These are phyloP conservation scores for Poeciliopsis gracilis DNA, from an alignment of 2,797 vertebrate genomes.

Conservation along the genomic window DNA sequence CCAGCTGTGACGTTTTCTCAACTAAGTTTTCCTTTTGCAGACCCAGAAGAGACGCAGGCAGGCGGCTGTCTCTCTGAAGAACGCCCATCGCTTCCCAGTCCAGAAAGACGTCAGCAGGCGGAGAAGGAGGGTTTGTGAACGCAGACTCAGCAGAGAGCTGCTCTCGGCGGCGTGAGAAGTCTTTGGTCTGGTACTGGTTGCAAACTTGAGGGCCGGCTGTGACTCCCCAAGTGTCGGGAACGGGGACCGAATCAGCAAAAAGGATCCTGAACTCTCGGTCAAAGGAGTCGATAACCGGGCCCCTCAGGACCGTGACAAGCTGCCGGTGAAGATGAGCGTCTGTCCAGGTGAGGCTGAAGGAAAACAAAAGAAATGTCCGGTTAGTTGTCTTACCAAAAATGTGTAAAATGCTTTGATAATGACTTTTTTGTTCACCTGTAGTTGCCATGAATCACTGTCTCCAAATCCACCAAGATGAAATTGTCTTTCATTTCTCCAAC, in stretches of 20 bases:
- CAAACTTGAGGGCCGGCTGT: background rate
- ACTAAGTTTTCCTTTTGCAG: conserved; percentile 20
- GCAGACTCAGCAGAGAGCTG: conserved; percentile 40
- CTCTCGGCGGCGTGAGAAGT: conserved; percentile 26
- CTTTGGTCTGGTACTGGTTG: conserved; percentile 13
- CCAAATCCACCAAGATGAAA: conserved; percentile 87
- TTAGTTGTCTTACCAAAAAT: conserved; percentile 12
- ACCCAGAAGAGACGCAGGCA: conserved; percentile 18
- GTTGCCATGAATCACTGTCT: conserved; percentile 86
- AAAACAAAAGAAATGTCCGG: conserved; percentile 17
- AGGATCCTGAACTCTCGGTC: conserved; percentile 88
- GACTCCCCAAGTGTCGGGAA: conserved; percentile 57
- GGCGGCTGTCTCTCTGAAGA: conserved; percentile 27
- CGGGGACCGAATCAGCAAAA: conserved; percentile 81
- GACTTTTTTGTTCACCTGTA: conserved; percentile 81
- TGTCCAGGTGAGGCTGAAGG: conserved; percentile 86
- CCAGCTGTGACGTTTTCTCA: conserved; percentile 18
- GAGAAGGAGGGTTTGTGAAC: conserved; percentile 58
- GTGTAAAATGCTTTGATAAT: background rate
- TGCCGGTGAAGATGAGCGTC: conserved; percentile 89
- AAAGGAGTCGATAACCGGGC: conserved; percentile 81
- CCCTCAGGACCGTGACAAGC: conserved; percentile 84
- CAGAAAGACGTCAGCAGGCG: conserved; percentile 49
- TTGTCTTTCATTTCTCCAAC: conserved; percentile 85
- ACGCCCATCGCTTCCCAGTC: conserved; percentile 83